These are phyloP conservation scores for Crotalus horridus DNA, from an alignment of 2,113 vertebrate genomes.

Conservation along the genomic window DNA sequence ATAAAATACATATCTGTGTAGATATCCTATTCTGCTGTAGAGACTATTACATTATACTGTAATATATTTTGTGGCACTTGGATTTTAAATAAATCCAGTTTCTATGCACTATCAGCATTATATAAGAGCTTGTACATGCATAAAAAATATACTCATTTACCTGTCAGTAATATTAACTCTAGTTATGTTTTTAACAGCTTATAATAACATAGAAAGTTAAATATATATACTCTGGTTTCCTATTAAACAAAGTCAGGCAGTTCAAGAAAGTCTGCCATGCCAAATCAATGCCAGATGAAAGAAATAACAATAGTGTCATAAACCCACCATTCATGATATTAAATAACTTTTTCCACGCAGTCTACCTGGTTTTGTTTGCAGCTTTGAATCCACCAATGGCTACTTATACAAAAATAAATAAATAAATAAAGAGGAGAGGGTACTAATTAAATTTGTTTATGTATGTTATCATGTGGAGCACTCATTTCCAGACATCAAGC, in stretches of 20 bases:
- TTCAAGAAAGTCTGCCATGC: constrained; percentile 7
- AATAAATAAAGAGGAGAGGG: constrained; percentile 38
- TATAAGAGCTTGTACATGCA: not conserved
- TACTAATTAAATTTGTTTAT: constrained; percentile 96
- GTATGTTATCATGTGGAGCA: constrained; percentile 90
- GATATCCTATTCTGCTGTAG: not conserved
- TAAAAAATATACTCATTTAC: not conserved
- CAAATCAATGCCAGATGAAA: constrained; percentile 42
- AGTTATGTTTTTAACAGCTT: not conserved
- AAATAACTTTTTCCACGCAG: constrained; percentile 53
- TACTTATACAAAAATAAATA: constrained; percentile 69
- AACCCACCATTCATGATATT: constrained; percentile 36
- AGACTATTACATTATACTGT: not conserved
- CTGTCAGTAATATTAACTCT: not conserved
- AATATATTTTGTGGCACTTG: not conserved
- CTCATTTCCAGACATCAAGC: constrained; percentile 87
- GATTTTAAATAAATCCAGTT: not conserved
- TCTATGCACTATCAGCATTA: not conserved
- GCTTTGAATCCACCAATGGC: constrained; percentile 66
- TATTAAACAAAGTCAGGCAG: not conserved
- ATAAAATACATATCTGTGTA: not conserved
- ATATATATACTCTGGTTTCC: not conserved
- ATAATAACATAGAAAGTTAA: not conserved
- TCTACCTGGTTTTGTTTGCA: constrained; percentile 62
- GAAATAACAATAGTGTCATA: not conserved